Conservation (phyloP, 2,113 vertebrate species). For the Labrus mixtus region DNA sequence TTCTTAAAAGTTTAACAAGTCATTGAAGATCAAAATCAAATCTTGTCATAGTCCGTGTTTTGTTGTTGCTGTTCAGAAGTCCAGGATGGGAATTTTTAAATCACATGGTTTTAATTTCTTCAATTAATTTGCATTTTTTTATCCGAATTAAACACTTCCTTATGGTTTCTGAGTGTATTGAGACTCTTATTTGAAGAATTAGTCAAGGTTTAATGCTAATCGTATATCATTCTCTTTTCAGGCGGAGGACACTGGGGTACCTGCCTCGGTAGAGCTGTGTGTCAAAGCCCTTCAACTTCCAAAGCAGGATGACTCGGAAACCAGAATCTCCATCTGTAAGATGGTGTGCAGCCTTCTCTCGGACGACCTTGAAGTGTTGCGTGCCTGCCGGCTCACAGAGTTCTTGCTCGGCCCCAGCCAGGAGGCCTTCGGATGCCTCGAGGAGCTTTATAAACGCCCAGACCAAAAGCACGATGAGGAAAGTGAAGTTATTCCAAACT, state of each 20-base stretch:
- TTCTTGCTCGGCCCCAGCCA: conserved; percentile 91
- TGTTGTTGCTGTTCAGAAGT: too few relatives aligned
- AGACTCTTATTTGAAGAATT: background rate
- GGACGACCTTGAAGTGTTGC: conserved; percentile 94
- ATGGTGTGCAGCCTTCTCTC: conserved; percentile 92
- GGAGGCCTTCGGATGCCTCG: conserved; percentile 87
- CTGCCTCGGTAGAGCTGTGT: conserved; percentile 91
- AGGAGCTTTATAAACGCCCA: conserved; percentile 92
- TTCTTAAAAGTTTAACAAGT: too few relatives aligned
- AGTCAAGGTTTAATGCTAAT: background rate
- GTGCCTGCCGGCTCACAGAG: conserved; percentile 96
- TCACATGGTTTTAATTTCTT: too few relatives aligned
- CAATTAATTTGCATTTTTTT: too few relatives aligned
- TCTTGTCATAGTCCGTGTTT: too few relatives aligned
- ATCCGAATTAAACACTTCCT: too few relatives aligned
- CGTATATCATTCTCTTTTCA: conserved; percentile 50
- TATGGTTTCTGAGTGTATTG: too few relatives aligned
- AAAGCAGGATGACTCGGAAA: conserved; percentile 89
- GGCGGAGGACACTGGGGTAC: conserved; percentile 90
- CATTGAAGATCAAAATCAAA: too few relatives aligned
- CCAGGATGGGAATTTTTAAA: too few relatives aligned
- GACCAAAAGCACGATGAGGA: conserved; percentile 97
- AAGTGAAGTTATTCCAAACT: conserved; percentile 93
- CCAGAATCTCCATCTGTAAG: conserved; percentile 94
- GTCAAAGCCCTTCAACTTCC: conserved; percentile 96